Evolutionary conservation across 2,888 invertebrate genomes (phyloP).

Genomic region (Amiota mariae): DNA sequence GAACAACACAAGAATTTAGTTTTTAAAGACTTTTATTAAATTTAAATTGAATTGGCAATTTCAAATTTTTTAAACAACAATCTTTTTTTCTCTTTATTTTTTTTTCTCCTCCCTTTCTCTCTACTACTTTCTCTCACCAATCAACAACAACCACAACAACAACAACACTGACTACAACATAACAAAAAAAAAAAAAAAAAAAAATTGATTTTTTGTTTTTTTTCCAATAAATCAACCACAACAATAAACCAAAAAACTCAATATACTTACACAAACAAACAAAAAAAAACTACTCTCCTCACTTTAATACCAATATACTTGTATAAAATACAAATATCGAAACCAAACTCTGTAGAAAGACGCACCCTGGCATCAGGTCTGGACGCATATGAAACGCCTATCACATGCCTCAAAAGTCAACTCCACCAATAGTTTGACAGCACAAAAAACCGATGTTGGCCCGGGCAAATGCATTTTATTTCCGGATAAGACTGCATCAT

Average conservation of each 20-base stretch:
- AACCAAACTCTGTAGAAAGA: conserved; percentile 62
- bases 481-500: conserved; percentile 67
- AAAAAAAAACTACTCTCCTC: neutral
- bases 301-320: neutral
- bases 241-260: conserved; percentile 38
- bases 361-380: conserved; percentile 72
- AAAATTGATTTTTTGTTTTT: conserved; percentile 42
- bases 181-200: neutral
- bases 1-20: neutral
- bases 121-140: neutral
- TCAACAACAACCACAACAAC: conserved; percentile 8
- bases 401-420: conserved; percentile 72
- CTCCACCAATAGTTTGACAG: conserved; percentile 69
- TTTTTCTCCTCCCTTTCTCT: conserved; percentile 8
- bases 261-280: conserved; percentile 22
- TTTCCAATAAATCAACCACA: conserved; percentile 35
- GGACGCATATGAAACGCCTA: conserved; percentile 72
- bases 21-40: neutral
- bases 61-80: neutral
- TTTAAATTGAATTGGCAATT: conserved; percentile 11
- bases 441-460: conserved; percentile 67
- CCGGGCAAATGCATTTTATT: conserved; percentile 63
- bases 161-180: neutral
- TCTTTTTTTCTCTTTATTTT: conserved; percentile 12
- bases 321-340: conserved; percentile 31